Evolutionary conservation across 2,797 vertebrate species (phyloP), one percentile per base, ranked within the genome.

Genomic region (Pygocentrus nattereri): DNA sequence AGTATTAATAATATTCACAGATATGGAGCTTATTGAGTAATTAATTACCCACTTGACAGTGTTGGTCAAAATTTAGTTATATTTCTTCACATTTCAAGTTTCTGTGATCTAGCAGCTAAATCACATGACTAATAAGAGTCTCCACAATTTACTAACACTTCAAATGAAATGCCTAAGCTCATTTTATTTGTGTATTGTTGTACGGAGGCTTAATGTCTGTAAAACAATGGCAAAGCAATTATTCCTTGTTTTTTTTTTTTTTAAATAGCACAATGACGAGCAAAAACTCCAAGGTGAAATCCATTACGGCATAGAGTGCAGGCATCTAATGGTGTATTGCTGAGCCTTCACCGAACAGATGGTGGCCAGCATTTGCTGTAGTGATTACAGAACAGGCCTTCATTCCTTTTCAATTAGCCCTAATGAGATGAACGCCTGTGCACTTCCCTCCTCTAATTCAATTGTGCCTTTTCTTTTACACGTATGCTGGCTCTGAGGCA

Each of bases 271-370:
- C 59, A 80, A 59, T 58, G 50, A 58, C 58, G 52, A 16, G 52
- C 38, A 74, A 72, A 72, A 72, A 54, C 69, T 72, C 56, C 70
- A 73, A 72, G 69, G 69, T 72, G 69, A 70, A 73, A 49, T 34
- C 70, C 47, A 72, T 72, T 52, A 72, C n/a, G 2, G 8, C 23
- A 10, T 4, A 27, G 7, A 31, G 44, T 5, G 19, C 50, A 56
- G 47, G 70, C 50, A 54, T 73, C 70, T n/a, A 56, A 15, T 18
- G 21, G 23, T 74, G 78, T 70, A 65, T 65, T 62, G 64, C 73
- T 69, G 59, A 81, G 71, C 65, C 71, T 76, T 62, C 62, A 62
- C 77, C 65, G 81, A 91, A 85, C 90, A 92, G 90, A 92, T 88
- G 90, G 87, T 62, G 47, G 25, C 52, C 70, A 81, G 76, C 75